These are phyloP conservation scores for Alectura lathami DNA, from an alignment of 2,113 vertebrate species.

Conservation along the genomic window DNA sequence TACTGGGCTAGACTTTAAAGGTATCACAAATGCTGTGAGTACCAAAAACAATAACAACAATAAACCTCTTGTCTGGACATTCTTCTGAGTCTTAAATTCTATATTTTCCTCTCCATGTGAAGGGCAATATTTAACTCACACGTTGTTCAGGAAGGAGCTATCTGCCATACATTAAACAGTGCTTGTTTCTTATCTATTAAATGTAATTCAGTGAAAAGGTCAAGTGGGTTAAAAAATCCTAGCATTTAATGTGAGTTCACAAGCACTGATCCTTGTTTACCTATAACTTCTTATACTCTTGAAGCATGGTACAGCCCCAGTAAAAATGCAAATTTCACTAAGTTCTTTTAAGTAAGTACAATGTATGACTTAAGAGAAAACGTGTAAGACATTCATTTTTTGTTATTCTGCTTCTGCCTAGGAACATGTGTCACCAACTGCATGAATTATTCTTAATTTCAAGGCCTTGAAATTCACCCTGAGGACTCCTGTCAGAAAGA, in stretches of 20 bases:
- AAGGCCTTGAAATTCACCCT: background rate
- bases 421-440: background rate
- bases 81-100: background rate
- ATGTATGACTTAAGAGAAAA: conserved; percentile 8
- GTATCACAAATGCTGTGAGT: background rate
- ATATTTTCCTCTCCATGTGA: background rate
- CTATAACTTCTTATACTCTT: background rate
- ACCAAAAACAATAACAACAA: no score
- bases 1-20: background rate
- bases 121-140: background rate
- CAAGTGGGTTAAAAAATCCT: background rate
- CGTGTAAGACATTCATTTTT: background rate
- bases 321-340: background rate
- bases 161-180: background rate
- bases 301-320: background rate
- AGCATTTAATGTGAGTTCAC: background rate
- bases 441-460: background rate
- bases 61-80: background rate
- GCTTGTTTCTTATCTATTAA: background rate
- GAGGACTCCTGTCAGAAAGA: background rate
- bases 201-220: background rate
- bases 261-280: background rate
- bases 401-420: conserved; percentile 25
- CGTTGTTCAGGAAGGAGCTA: background rate
- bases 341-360: background rate